Conservation (phyloP, 2,888 invertebrate genomes). For the Rhingia campestris region DNA sequence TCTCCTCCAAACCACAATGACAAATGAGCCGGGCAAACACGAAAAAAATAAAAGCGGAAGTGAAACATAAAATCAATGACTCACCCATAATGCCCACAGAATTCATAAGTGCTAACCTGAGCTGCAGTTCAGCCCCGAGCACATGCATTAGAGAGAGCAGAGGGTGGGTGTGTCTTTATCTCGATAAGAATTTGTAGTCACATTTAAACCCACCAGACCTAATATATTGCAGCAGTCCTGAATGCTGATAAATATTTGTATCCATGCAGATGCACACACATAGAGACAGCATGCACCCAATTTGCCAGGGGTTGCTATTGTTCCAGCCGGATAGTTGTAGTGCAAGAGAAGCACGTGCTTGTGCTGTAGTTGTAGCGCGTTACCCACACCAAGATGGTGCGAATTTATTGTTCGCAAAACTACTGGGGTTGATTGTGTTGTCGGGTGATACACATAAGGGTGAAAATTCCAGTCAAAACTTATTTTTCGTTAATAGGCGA, state of each 20-base stretch:
- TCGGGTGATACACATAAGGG: constrained; percentile 28
- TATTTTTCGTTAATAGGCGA: constrained; percentile 47
- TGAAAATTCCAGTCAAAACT: constrained; percentile 42
- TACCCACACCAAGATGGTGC: constrained; percentile 18
- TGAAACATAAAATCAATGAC: constrained; percentile 67
- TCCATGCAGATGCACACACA: not conserved
- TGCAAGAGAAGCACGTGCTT: constrained; percentile 43
- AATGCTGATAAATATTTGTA: not conserved
- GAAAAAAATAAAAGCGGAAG: constrained; percentile 47
- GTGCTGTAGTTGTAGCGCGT: constrained; percentile 2
- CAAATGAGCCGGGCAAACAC: constrained; percentile 32
- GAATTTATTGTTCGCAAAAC: constrained; percentile 36
- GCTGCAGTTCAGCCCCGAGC: not conserved
- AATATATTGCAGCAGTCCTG: constrained; percentile 5
- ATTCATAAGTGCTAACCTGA: constrained; percentile 33
- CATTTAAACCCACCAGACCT: constrained; percentile 5
- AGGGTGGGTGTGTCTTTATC: constrained; percentile 37
- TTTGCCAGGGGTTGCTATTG: not conserved
- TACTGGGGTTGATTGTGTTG: constrained; percentile 15
- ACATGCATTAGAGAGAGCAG: constrained; percentile 12
- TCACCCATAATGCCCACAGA: constrained; percentile 59
- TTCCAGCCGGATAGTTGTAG: constrained; percentile 11
- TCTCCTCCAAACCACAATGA: constrained; percentile 26
- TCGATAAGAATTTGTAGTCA: not conserved
- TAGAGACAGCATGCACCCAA: constrained; percentile 5